Evolutionary conservation across 1,140 invertebrate genomes (phyloP), one percentile per base, ranked within the genome.

Genomic region (Thaumatotibia leucotreta): DNA sequence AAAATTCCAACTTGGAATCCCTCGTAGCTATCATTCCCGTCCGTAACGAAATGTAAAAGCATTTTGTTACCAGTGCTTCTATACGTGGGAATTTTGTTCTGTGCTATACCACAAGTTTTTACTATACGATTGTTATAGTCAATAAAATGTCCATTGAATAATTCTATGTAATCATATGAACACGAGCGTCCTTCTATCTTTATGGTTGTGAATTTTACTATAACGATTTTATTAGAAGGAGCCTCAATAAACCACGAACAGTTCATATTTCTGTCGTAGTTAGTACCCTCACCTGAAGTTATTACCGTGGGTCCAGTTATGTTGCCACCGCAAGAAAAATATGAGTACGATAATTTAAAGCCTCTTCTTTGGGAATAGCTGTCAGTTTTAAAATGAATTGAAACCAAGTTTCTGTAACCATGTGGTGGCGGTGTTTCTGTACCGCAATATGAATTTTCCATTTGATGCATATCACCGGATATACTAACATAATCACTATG

Each of bases 161-260:
- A 61, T 11, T 88, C 83, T 0, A 97, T 76, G 52, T 88, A 92
- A 82, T 96, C 95, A 66, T 75, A 89, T 10, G 49, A 69, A 64
- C 92, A 93, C 2, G 64, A 20, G 31, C 63, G 89, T 35, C 69
- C 77, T 75, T 94, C 93, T 14, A 94, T 65, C 54, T 93, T 81
- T 50, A 95, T 82, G 39, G 87, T 77, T 33, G 91, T 77, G 70
- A 94, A 94, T 87, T 94, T 95, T 8, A 97, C 68, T 54, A 94
- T 81, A 1, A 97, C 87, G 62, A 93, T 93, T 79, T 95, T 94
- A 39, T 94, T 92, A 9, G 69, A 14, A 0, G 96, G 95, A 17
- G 96, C 96, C 64, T 92, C 93, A 35, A 98, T 94, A 33, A 92
- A 81, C 97, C 97, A 98, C 0, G 93, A 93, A 86, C 97, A 98